A percentile compares a stretch with the other conserved stretches of the same genome.
Conservation (phyloP, 2,888 invertebrate species). For the Schrankia costaestrigalis region DNA sequence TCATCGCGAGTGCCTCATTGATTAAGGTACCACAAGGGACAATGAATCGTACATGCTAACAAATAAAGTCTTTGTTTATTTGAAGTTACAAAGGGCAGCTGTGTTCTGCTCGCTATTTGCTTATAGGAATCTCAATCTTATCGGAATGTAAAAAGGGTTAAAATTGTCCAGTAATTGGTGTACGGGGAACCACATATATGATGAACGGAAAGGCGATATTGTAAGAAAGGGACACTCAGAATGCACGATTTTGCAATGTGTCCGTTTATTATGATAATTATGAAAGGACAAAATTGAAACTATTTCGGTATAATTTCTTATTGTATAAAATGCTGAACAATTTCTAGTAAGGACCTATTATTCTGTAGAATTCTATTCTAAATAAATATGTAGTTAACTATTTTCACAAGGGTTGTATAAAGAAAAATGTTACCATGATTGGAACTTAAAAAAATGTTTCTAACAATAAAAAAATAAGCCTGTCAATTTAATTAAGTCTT, state of each 20-base stretch:
- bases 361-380: no score
- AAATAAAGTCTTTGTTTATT: slow-evolving; percentile 40
- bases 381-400: no score
- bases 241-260: slow-evolving; percentile 65
- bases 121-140: slow-evolving; percentile 58
- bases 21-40: slow-evolving; percentile 39
- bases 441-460: no score
- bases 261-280: slow-evolving; percentile 69
- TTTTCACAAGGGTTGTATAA: no score
- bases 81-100: slow-evolving; percentile 48
- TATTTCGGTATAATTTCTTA: slow-evolving; percentile 47
- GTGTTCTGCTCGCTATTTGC: slow-evolving; percentile 52
- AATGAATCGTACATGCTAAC: slow-evolving; percentile 33
- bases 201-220: slow-evolving; percentile 45
- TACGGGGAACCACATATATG: slow-evolving; percentile 61
- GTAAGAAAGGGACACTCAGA: slow-evolving; percentile 47
- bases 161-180: slow-evolving; percentile 64
- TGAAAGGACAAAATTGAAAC: slow-evolving; percentile 61
- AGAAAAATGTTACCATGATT: no score
- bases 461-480: no score
- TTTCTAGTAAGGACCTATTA: no score
- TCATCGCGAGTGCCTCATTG: slow-evolving; percentile 71
- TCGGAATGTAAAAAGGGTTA: slow-evolving; percentile 44
- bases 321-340: no score
- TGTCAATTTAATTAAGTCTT: no score